Base-by-base conservation (phyloP, 1,140 invertebrate species). In the Battus philenor region DNA sequence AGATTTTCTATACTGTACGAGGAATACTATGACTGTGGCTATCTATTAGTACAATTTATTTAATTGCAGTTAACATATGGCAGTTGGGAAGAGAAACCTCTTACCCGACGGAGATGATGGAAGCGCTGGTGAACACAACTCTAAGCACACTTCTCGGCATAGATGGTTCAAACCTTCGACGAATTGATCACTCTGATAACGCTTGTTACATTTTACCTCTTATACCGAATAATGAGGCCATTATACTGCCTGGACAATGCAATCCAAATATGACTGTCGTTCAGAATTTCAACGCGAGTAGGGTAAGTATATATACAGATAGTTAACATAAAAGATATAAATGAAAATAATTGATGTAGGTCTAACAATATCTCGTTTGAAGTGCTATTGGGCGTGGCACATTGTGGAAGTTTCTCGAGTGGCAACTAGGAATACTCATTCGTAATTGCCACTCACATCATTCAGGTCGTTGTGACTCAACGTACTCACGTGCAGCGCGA, bases 221-320 rank as follows among this genome's bases (percentile, higher is more conserved):
- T 5, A 68, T 82, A 15, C 36, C 52, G 3, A 33, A 47, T 2
- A 68, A 60, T 7, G 41, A 76, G 10, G 61, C 68, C 4, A 47
- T 86, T 2, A 55, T 84, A 11, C 33, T 83, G 1, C 55, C 65
- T 9, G 81, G 81, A 34, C 67, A 71, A 16, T 86, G 83, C 47
- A 52, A 80, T 30, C 12, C 27, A 0, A 68, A 68, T 31, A 73
- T 77, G 5, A 12, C 47, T 8, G 76, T 72, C 31, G 59, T 77
- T 1, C 31, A 56, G 13, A 64, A 76, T 15, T 86, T 85, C 12
- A 32, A 75, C 18, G 46, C 66, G 6, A 15, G 26, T 1, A 16
- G 17, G 15, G 83, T 86, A 66, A 80, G 69, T 59, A 6, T 30
- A 11, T 38, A 46, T 27, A 38, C 34, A 27, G 22, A 43, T 22